Evolutionary conservation across 2,888 invertebrate genomes (phyloP).

Genomic region (Isotomurus palustris): DNA sequence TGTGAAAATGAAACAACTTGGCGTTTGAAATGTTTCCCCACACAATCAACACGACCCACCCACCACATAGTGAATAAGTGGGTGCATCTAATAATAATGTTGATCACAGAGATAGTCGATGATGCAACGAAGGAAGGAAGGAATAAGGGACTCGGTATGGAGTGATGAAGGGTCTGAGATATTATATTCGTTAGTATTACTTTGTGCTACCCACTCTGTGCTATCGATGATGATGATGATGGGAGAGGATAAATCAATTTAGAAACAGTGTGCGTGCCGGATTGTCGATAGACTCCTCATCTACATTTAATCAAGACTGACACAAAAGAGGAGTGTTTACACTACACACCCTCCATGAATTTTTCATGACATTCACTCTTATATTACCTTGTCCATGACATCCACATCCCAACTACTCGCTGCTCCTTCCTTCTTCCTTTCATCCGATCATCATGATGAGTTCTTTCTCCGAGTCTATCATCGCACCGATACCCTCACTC

Average conservation of each 20-base stretch:
- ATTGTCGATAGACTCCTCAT: conserved; percentile 44
- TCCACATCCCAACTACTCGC: no score
- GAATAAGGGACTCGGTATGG: background rate
- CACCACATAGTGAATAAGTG: background rate
- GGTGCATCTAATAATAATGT: conserved; percentile 17
- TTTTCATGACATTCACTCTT: conserved; percentile 43
- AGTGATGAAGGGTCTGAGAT: background rate
- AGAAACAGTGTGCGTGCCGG: conserved; percentile 39
- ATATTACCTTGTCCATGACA: conserved; percentile 7
- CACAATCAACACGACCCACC: no score
- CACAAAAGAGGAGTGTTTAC: conserved; percentile 47
- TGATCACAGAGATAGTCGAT: conserved; percentile 4
- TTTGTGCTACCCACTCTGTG: no score
- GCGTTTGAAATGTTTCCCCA: no score
- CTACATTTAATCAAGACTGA: conserved; percentile 47
- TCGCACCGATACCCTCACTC: no score
- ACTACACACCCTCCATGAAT: conserved; percentile 47
- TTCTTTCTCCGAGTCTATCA: no score
- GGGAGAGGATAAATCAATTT: conserved; percentile 44
- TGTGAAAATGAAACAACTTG: no score
- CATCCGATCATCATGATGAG: no score
- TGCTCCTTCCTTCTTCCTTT: no score
- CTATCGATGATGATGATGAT: no score
- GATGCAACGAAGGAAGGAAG: background rate
- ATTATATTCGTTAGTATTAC: no score